phyloP scores from a whole-genome alignment of 2,797 vertebrate species.

The Allobates femoralis region DNA sequence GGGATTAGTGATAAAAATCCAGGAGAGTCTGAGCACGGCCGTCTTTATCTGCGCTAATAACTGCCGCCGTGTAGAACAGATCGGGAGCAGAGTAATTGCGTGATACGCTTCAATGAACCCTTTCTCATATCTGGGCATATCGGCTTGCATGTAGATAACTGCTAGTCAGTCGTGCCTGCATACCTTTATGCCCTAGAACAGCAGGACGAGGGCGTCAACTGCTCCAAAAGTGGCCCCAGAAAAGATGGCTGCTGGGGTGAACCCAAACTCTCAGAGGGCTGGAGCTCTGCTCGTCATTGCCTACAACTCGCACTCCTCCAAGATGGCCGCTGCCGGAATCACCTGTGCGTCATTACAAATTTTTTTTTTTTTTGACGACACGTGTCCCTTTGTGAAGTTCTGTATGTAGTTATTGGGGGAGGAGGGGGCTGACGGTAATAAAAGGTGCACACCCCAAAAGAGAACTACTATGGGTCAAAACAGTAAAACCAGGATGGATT shows the following conservation, averaged over 20 bases:
- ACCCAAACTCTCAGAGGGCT: too few relatives aligned
- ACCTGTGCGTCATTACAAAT: background rate
- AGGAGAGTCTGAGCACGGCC: background rate
- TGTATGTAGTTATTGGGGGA: background rate
- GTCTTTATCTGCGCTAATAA: slow-evolving; percentile 21
- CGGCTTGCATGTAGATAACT: slow-evolving; percentile 27
- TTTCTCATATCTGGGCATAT: slow-evolving; percentile 39
- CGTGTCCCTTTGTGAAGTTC: background rate
- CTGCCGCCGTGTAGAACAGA: slow-evolving; percentile 25
- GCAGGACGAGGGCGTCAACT: background rate
- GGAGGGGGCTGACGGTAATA: background rate
- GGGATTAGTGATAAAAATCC: background rate
- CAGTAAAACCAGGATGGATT: background rate
- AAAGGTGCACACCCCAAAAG: background rate
- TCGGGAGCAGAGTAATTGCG: slow-evolving; percentile 40
- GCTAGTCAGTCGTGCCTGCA: slow-evolving; percentile 17
- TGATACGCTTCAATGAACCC: slow-evolving; percentile 38
- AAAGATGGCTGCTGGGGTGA: too few relatives aligned
- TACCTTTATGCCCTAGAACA: background rate
- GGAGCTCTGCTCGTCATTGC: background rate
- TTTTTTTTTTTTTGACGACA: background rate
- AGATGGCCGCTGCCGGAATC: slow-evolving; percentile 19
- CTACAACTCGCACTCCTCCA: background rate
- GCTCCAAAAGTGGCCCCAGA: background rate
- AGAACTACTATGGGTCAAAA: background rate